phyloP scores from a whole-genome alignment of 2,113 vertebrate species.

The Hipposideros armiger region DNA sequence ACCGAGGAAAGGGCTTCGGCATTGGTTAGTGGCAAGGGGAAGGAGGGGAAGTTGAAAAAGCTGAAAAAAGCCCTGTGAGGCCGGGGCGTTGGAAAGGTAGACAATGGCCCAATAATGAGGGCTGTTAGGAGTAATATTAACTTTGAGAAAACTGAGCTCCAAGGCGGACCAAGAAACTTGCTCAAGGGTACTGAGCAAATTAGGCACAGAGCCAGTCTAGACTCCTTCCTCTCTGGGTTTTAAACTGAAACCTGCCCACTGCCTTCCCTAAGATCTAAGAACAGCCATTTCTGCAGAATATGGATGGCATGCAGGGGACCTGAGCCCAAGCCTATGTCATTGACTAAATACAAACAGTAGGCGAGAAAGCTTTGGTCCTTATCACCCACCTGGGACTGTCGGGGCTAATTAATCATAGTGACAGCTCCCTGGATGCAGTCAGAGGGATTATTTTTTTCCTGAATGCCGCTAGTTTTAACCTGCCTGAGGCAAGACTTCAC shows the following conservation, averaged over 20 bases:
- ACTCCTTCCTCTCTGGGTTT: background rate
- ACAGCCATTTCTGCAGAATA: background rate
- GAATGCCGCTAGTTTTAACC: conserved; percentile 79
- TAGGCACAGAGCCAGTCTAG: background rate
- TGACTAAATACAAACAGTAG: conserved; percentile 78
- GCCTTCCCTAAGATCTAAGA: background rate
- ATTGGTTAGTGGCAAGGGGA: background rate
- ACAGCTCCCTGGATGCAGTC: conserved; percentile 82
- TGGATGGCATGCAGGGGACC: background rate
- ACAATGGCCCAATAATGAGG: background rate
- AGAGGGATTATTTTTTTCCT: conserved; percentile 50
- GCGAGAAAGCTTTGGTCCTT: conserved; percentile 80
- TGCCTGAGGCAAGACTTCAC: conserved; percentile 75
- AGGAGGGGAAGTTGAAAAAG: background rate
- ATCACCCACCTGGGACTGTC: conserved; percentile 84
- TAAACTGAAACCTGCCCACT: background rate
- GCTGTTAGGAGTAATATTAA: background rate
- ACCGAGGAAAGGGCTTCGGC: too few relatives aligned
- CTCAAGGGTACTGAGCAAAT: background rate
- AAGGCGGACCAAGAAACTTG: background rate
- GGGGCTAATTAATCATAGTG: conserved; percentile 84
- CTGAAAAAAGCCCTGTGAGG: background rate
- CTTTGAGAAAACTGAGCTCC: background rate
- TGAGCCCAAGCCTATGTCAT: background rate
- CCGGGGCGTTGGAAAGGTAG: background rate